phyloP scores from a whole-genome alignment of 2,888 invertebrate species.

The Rhaphigaster nebulosa region DNA sequence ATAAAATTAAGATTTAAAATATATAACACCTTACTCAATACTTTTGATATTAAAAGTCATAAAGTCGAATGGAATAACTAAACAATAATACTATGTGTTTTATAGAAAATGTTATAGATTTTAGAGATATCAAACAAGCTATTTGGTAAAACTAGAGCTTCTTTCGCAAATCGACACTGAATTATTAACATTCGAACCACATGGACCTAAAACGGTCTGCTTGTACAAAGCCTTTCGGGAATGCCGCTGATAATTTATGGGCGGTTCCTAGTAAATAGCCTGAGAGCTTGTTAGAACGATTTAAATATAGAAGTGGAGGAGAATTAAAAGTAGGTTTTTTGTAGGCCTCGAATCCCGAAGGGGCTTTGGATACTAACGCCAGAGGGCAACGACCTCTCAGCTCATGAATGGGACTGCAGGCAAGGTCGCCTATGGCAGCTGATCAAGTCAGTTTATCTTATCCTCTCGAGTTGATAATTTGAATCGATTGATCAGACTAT shows the following conservation, averaged over 20 bases:
- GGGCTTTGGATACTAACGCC: neutral
- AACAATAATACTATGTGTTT: too few relatives aligned
- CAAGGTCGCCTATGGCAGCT: neutral
- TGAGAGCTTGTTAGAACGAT: neutral
- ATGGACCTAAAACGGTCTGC: neutral
- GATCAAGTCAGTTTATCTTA: neutral
- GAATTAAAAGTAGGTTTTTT: slow-evolving; percentile 41
- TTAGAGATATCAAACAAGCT: neutral
- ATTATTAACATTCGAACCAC: neutral
- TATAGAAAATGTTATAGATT: too few relatives aligned
- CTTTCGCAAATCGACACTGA: neutral
- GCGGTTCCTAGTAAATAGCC: slow-evolving; percentile 1
- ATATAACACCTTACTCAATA: too few relatives aligned
- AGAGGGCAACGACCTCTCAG: neutral
- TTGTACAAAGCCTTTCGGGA: slow-evolving; percentile 44
- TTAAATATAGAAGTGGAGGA: slow-evolving; percentile 33
- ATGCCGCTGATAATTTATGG: neutral
- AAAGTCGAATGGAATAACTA: too few relatives aligned
- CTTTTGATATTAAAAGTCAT: too few relatives aligned
- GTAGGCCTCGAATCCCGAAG: neutral
- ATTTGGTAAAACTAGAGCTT: too few relatives aligned
- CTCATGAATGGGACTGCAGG: slow-evolving; percentile 5
- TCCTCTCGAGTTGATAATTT: neutral
- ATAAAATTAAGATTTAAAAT: too few relatives aligned
- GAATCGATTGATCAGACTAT: neutral